Evolutionary conservation across 2,797 vertebrate species (phyloP).

Genomic region (Bradypodion ventrale): DNA sequence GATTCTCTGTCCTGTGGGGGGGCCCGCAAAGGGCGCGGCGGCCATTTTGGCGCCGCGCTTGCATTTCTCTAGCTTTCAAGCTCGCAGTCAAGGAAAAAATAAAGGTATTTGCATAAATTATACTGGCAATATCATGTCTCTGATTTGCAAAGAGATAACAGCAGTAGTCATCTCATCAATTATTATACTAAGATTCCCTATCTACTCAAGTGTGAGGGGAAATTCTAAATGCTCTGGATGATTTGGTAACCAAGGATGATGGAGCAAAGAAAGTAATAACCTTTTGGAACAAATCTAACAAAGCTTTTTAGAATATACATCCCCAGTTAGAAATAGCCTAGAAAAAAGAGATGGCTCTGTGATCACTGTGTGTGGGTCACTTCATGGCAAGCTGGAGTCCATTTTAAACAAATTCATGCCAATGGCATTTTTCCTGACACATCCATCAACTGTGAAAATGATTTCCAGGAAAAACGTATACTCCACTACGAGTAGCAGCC

Average conservation of each 20-base stretch:
- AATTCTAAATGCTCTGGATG: background rate
- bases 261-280: background rate
- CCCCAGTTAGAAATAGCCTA: background rate
- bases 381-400: too few relatives aligned
- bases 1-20: too few relatives aligned
- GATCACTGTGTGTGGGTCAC: too few relatives aligned
- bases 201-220: background rate
- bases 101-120: background rate
- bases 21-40: too few relatives aligned
- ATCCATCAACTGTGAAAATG: too few relatives aligned
- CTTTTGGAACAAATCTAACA: background rate
- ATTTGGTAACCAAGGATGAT: background rate
- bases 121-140: background rate
- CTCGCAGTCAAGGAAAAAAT: background rate
- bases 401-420: too few relatives aligned
- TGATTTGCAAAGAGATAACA: background rate
- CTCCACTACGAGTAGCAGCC: too few relatives aligned
- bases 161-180: background rate
- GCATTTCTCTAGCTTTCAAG: background rate
- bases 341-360: too few relatives aligned
- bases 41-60: too few relatives aligned
- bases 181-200: background rate
- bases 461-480: too few relatives aligned
- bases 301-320: background rate
- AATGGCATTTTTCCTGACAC: too few relatives aligned